phyloP scores from a whole-genome alignment of 1,140 invertebrate species.

The Panagrolaimus sp. region DNA sequence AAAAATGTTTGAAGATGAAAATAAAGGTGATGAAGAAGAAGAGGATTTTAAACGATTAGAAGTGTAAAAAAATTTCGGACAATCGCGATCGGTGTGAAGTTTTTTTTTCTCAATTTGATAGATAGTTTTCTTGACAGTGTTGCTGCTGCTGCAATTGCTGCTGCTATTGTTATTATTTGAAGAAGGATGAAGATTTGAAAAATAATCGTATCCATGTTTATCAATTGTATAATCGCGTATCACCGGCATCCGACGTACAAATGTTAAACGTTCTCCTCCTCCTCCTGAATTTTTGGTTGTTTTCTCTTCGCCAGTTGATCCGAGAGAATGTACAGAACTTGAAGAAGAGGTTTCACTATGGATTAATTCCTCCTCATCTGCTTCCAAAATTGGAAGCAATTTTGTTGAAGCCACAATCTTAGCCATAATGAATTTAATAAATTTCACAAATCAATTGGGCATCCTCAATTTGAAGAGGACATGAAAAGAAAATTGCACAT shows the following conservation, averaged over 20 bases:
- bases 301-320: background rate
- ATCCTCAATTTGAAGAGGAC: no score
- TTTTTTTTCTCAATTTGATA: conserved; percentile 14
- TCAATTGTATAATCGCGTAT: background rate
- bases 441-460: no score
- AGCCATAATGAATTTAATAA: no score
- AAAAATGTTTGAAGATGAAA: background rate
- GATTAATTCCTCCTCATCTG: background rate
- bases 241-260: background rate
- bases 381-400: background rate
- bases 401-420: background rate
- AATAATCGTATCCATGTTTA: conserved; percentile 1
- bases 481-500: no score
- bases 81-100: conserved; percentile 7
- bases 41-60: background rate
- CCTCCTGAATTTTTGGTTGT: background rate
- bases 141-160: conserved; percentile 1
- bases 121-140: conserved; percentile 14
- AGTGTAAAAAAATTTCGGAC: background rate
- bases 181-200: background rate
- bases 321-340: background rate
- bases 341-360: conserved; percentile 11
- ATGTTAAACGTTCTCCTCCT: background rate
- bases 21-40: background rate
- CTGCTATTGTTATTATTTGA: background rate